Evolutionary conservation across 1,140 invertebrate genomes (phyloP), one percentile per base, ranked within the genome.

Genomic region (Bemisia tabaci): DNA sequence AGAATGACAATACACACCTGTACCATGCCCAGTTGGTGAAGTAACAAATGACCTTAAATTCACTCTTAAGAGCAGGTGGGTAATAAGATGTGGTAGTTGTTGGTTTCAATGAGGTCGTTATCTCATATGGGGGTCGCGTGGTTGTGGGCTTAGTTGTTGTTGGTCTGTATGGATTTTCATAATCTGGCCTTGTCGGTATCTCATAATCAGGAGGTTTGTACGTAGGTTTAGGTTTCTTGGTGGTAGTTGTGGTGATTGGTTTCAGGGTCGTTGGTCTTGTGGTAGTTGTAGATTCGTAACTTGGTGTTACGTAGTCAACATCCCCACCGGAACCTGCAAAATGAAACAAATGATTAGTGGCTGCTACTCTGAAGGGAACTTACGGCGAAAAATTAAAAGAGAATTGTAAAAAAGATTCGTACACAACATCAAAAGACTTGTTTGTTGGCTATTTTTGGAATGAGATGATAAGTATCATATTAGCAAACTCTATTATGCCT

Each of bases 11-110:
- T n/a, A n/a, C n/a, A n/a, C n/a, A 74, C 72, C 76, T 75, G 71
- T 87, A 87, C 80, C 85, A 85, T 0, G 85, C 84, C 85, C 85
- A 87, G 69, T 86, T 87, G 22, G 84, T 85, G 67, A 85, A 87
- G 71, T 87, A 87, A 70, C 85, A 87, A 0, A 87, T 81, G 0
- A 87, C 79, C 74, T 86, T 87, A 68, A 79, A 82, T 2, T 79
- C 71, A 21, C 70, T 48, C 33, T 48, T 5, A 9, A 9, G 33
- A 48, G 17, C 17, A 17, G 17, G 5, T 9, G 33, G 33, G 17
- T 48, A 48, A n/a, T n/a, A n/a, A n/a, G 66, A 26, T 26, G 65
- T 26, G 22, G 12, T 62, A 2, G 58, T 12, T 59, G 63, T 5
- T n/a, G 69, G 63, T 26, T 63, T 63, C 17, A 64, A 59, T 12